Evolutionary conservation across 2,113 vertebrate genomes (phyloP).

Genomic region (Peromyscus polionotus): DNA sequence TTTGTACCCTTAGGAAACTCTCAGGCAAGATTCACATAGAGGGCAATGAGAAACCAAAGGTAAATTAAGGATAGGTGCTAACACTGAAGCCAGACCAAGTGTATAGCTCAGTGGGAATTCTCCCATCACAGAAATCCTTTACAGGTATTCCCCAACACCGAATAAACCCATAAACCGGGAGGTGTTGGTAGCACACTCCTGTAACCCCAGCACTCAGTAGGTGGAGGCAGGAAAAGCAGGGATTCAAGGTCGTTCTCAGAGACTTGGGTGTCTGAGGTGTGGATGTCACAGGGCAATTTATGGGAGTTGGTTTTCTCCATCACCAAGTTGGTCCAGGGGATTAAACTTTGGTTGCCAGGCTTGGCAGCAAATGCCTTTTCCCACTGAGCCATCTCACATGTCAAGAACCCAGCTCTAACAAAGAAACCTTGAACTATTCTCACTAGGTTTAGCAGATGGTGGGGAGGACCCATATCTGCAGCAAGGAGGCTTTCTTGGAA

Average conservation of each 20-base stretch:
- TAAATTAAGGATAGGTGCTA: too few relatives aligned
- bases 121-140: too few relatives aligned
- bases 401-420: not conserved
- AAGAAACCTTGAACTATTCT: not conserved
- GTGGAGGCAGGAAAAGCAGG: not conserved
- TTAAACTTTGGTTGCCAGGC: not conserved
- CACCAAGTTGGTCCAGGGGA: too few relatives aligned
- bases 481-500: not conserved
- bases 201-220: not conserved
- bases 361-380: not conserved
- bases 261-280: not conserved
- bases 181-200: not conserved
- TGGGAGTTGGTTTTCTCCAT: not conserved
- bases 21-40: too few relatives aligned
- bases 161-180: not conserved
- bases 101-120: too few relatives aligned
- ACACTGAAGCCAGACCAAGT: too few relatives aligned
- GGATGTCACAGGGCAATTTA: not conserved
- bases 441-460: not conserved
- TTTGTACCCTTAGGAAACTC: too few relatives aligned
- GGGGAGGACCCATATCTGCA: not conserved
- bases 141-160: too few relatives aligned
- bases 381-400: not conserved
- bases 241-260: not conserved
- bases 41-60: too few relatives aligned